Evolutionary conservation across 2,113 vertebrate species (phyloP), one percentile per base, ranked within the genome.

Genomic region (Vombatus ursinus): DNA sequence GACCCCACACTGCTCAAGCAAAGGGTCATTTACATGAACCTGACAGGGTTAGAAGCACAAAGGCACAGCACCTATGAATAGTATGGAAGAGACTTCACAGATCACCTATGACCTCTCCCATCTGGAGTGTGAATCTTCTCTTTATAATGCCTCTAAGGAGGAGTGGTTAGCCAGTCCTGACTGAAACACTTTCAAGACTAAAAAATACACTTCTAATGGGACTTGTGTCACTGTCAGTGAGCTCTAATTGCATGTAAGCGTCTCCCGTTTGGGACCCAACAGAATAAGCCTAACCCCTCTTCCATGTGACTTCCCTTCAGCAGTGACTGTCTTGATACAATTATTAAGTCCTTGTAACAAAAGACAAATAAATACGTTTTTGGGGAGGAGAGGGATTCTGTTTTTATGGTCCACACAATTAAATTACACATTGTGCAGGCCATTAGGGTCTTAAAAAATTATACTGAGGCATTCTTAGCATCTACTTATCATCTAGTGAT

Each of bases 351-450:
- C 68, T 84, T 84, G 37, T 84, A 84, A 68, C n/a, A 44, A 95
- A 96, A 95, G 50, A 96, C 48, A 54, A 53, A 92, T 54, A 52
- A 92, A 90, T 92, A 47, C 92, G 1, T 94, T 93, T 92, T 22
- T 28, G 44, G 77, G 50, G 24, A 68, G 16, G 24, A 77, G 68
- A 77, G 0, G 44, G 28, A 44, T 8, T 90, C 68, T n/a, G 25
- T 91, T 95, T 92, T 90, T 22, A 51, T 44, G 2, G 28, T 94
- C 24, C 26, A 93, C 50, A 47, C 14, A 68, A 51, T 92, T 93
- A 95, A 52, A 92, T 44, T 91, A 50, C 28, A 53, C 3, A 52
- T 0, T 50, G 7, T 48, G 52, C 2, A 77, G n/a, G 47, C 24
- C 25, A 50, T 50, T 28, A 90, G n/a, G 25, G 14, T 31, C 49